phyloP scores from a whole-genome alignment of 2,888 invertebrate genomes.

The Sesamia inferens region DNA sequence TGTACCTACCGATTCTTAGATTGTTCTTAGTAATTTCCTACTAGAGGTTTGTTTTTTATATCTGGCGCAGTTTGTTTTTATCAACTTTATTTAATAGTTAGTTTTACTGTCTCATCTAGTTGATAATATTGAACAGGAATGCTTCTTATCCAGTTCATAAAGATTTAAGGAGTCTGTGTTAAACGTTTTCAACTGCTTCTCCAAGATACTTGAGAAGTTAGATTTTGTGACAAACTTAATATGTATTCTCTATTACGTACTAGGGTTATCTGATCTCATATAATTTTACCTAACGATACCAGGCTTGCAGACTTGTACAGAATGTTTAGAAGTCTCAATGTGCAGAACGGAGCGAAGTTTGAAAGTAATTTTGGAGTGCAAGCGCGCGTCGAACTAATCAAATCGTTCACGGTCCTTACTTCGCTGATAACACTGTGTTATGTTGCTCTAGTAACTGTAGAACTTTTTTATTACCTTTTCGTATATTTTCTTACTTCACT shows the following conservation, averaged over 20 bases:
- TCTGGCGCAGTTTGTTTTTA: constrained; percentile 42
- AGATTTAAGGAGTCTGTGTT: constrained; percentile 5
- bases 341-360: constrained; percentile 77
- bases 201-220: constrained; percentile 24
- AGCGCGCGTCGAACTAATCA: constrained; percentile 88
- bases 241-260: constrained; percentile 46
- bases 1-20: constrained; percentile 67
- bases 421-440: constrained; percentile 82
- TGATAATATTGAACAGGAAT: constrained; percentile 14
- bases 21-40: constrained; percentile 61
- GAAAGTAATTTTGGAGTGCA: constrained; percentile 89
- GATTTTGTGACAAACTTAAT: constrained; percentile 20
- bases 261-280: constrained; percentile 61
- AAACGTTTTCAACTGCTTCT: constrained; percentile 16
- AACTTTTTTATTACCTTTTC: constrained; percentile 64
- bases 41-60: constrained; percentile 38
- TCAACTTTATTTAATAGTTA: constrained; percentile 25
- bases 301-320: constrained; percentile 75
- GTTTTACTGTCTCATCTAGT: constrained; percentile 13
- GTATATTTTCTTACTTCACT: constrained; percentile 50
- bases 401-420: constrained; percentile 87
- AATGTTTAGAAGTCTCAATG: constrained; percentile 77
- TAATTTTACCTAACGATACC: constrained; percentile 68
- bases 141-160: constrained; percentile 14
- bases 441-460: constrained; percentile 78